These are phyloP conservation scores for Lithosia quadra DNA, from an alignment of 2,888 invertebrate genomes.

Conservation along the genomic window DNA sequence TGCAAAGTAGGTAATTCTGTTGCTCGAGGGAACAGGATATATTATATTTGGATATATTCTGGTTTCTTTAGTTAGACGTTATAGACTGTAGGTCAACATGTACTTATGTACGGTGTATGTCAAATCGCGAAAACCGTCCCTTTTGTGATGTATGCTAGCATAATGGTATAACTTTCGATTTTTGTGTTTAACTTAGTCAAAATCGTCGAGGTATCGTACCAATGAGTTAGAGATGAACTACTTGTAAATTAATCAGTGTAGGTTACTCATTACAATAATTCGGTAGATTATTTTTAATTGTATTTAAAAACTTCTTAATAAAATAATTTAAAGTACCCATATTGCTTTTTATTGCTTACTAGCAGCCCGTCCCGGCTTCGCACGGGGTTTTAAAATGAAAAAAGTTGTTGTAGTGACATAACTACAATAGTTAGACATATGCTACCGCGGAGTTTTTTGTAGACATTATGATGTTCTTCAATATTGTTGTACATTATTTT, in stretches of 20 bases:
- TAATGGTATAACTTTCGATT: conserved; percentile 51
- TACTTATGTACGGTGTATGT: conserved; percentile 53
- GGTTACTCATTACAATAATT: conserved; percentile 61
- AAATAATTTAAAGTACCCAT: conserved; percentile 63
- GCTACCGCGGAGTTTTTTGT: no score
- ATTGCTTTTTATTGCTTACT: neutral
- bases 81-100: conserved; percentile 43
- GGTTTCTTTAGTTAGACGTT: conserved; percentile 47
- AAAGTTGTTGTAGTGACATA: no score
- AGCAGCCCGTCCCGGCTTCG: no score
- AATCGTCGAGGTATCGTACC: conserved; percentile 64
- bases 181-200: conserved; percentile 65
- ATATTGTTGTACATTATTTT: no score
- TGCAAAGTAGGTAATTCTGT: conserved; percentile 47
- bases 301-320: conserved; percentile 82
- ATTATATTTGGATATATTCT: conserved; percentile 58
- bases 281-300: conserved; percentile 70
- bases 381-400: no score
- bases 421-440: no score
- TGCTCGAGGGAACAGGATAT: conserved; percentile 55
- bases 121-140: conserved; percentile 66
- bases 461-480: no score
- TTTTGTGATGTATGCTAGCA: conserved; percentile 49
- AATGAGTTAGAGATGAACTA: conserved; percentile 57
- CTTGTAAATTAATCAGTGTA: conserved; percentile 73